phyloP scores from a whole-genome alignment of 2,113 vertebrate species.

The Laticauda colubrina region DNA sequence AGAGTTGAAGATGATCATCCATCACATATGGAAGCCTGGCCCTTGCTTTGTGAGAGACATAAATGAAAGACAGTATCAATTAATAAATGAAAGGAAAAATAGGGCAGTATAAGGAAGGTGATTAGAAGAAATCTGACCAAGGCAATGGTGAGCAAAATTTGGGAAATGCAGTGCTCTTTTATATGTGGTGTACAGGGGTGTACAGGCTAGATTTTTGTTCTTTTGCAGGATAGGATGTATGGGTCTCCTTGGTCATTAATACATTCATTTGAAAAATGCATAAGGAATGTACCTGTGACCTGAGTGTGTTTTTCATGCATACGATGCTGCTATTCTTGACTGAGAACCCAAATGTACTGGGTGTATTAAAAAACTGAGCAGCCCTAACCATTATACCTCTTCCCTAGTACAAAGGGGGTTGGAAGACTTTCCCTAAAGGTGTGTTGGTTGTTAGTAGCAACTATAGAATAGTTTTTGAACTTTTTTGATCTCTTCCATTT shows the following conservation, averaged over 20 bases:
- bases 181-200: neutral
- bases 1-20: neutral
- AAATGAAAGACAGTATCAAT: neutral
- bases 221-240: neutral
- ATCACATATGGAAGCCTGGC: neutral
- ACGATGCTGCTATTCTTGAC: neutral
- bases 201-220: neutral
- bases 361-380: neutral
- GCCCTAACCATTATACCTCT: neutral
- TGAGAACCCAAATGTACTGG: neutral
- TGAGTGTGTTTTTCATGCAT: neutral
- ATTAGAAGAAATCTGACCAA: neutral
- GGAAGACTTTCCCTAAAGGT: neutral
- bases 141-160: neutral
- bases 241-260: neutral
- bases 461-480: neutral
- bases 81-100: neutral
- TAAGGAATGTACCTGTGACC: neutral
- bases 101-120: neutral
- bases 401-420: neutral
- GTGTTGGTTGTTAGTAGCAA: neutral
- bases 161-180: neutral
- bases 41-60: no score
- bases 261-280: neutral
- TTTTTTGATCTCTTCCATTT: neutral